A percentile compares a stretch with the other conserved stretches of the same genome.
Conservation (phyloP, 2,888 invertebrate species). For the Emmelina monodactyla region DNA sequence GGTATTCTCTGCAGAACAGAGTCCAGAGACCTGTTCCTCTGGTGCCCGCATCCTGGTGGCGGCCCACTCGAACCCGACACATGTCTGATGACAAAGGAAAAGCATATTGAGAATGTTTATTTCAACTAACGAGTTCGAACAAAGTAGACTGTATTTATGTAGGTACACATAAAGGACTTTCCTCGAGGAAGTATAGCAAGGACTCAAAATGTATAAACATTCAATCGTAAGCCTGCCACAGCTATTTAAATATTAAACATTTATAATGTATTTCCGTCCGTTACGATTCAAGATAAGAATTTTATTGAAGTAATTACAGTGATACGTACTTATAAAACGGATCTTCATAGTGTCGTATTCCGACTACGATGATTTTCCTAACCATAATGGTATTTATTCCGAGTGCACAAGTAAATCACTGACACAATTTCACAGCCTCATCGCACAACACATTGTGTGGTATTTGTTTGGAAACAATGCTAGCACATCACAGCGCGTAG, state of each 20-base stretch:
- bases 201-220: no score
- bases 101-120: no score
- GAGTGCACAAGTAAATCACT: conserved; percentile 24
- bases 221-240: no score
- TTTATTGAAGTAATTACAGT: no score
- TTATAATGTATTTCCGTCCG: no score
- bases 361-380: conserved; percentile 55
- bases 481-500: conserved; percentile 29
- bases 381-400: conserved; percentile 39
- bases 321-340: conserved; percentile 45
- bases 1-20: conserved; percentile 90
- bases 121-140: no score
- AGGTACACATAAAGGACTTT: conserved; percentile 6
- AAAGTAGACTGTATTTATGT: conserved; percentile 2
- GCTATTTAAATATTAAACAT: no score
- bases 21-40: conserved; percentile 89
- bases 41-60: conserved; percentile 72
- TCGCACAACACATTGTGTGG: conserved; percentile 28
- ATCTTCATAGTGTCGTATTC: conserved; percentile 55
- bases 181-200: conserved; percentile 17
- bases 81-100: conserved; percentile 53
- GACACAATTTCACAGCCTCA: conserved; percentile 24
- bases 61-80: conserved; percentile 54
- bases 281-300: no score
- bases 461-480: conserved; percentile 19